Evolutionary conservation across 2,888 invertebrate species (phyloP), one percentile per base, ranked within the genome.

Genomic region (Mallateleia sp.): DNA sequence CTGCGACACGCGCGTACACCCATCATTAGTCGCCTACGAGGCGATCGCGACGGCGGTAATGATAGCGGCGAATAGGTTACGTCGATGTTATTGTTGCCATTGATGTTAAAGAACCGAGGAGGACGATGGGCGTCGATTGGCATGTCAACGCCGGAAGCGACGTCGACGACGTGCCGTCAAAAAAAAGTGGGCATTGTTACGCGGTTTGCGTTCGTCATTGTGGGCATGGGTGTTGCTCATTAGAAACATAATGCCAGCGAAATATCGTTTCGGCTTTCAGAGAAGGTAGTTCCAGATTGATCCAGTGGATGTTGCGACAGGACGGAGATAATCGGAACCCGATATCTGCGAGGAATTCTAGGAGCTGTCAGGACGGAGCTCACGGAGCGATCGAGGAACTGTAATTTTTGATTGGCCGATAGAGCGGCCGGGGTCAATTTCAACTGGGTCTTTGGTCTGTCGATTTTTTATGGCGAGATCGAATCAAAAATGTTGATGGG

Each of bases 1-100:
- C 83, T 83, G 84, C 89, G 87, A 87, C 88, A 89, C 88, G 85
- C 88, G 80, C 78, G 81, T 81, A 83, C 71, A 93, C 93, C 93
- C 93, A 88, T 93, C 93, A 93, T 94, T 94, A 93, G 90, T 91
- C 93, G 92, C 93, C 93, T 92, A 93, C 93, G 92, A 91, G 80
- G 62, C 54, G 47, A 74, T 64, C 50, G 52, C 50, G 60, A 69
- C 52, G 72, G 45, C 66, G 69, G 66, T 79, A 74, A 85, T 81
- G 75, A 87, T 79, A 85, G 71, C 75, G 64, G 64, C 56, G 77
- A 58, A 77, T 83, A 64, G 77, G 74, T 82, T 74, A 74, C 81
- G 74, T 66, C 60, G 77, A 38, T 78, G 82, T 83, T 85, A 78
- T 83, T 78, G 83, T 77, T 71, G 72, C 80, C 54, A 75, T 71